These are phyloP conservation scores for Echinometra lucunter DNA, from an alignment of 53 echinoderm and acorn worm genomes.

Conservation along the genomic window DNA sequence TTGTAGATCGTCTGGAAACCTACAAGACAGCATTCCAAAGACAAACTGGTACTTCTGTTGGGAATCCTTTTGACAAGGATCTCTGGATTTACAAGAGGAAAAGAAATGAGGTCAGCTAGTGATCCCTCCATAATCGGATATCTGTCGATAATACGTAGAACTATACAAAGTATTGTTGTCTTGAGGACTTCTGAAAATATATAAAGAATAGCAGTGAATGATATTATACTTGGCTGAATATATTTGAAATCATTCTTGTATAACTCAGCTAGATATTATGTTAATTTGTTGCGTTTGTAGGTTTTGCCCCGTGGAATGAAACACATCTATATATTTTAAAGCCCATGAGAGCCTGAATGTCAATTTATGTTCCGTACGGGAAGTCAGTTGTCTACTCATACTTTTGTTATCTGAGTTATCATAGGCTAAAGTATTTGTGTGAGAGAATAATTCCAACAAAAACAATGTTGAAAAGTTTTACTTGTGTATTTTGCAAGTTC, in stretches of 20 bases:
- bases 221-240: neutral
- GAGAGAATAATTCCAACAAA: neutral
- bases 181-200: neutral
- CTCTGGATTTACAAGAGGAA: neutral
- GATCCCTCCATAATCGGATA: neutral
- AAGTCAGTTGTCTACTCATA: neutral
- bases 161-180: neutral
- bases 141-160: neutral
- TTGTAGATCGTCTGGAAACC: neutral
- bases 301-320: neutral
- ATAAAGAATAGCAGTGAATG: neutral
- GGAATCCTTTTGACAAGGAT: neutral
- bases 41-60: neutral
- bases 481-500: neutral
- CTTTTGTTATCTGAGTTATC: neutral
- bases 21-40: neutral
- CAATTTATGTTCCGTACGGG: neutral
- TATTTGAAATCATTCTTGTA: neutral
- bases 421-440: neutral
- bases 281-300: neutral
- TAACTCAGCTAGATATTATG: neutral
- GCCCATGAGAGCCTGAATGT: neutral
- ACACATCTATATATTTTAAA: neutral
- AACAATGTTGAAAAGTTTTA: neutral
- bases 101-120: neutral